phyloP scores from a whole-genome alignment of 2,888 invertebrate species.

The Phengaris alcon region DNA sequence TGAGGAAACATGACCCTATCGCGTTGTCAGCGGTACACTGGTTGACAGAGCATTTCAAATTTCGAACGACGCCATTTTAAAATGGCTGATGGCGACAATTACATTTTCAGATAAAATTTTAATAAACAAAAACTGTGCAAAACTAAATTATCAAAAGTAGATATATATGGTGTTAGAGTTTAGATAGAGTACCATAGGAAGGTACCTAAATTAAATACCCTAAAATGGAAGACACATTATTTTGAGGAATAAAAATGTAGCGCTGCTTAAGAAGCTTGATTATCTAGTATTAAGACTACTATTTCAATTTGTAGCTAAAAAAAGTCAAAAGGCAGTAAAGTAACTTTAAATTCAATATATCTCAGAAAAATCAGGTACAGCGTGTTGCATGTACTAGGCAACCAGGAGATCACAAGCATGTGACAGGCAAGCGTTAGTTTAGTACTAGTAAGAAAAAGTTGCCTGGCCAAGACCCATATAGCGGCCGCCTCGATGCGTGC shows the following conservation, averaged over 20 bases:
- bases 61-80: constrained; percentile 26
- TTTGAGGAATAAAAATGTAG: no score
- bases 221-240: no score
- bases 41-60: constrained; percentile 25
- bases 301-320: no score
- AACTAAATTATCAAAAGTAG: no score
- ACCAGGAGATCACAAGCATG: constrained; percentile 61
- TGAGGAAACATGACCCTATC: constrained; percentile 14
- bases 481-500: constrained; percentile 51
- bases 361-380: not conserved
- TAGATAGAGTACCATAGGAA: no score
- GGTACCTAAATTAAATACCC: no score
- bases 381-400: constrained; percentile 37
- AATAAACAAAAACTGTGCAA: constrained; percentile 1
- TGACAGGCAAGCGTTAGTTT: constrained; percentile 60
- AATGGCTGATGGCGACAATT: not conserved
- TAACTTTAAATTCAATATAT: constrained; percentile 4
- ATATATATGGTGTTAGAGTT: no score
- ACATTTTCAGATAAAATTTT: constrained; percentile 20
- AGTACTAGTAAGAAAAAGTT: constrained; percentile 76
- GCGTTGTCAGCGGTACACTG: not conserved
- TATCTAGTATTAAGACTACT: no score
- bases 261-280: no score
- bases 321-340: not conserved
- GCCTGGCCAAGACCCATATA: constrained; percentile 79